These are phyloP conservation scores for Sturnus vulgaris DNA, from an alignment of 2,113 vertebrate species.

Conservation along the genomic window DNA sequence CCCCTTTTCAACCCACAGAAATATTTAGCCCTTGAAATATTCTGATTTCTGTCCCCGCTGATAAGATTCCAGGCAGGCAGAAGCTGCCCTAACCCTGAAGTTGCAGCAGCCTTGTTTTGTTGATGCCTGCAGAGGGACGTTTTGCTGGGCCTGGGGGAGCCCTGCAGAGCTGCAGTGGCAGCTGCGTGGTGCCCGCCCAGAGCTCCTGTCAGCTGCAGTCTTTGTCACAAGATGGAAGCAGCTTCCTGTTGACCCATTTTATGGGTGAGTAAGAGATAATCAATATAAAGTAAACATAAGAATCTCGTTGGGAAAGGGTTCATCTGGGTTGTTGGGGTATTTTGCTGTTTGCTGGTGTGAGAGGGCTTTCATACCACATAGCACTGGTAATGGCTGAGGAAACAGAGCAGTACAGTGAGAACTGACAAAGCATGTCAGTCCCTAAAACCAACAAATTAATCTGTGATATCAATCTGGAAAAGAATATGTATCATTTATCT, in stretches of 20 bases:
- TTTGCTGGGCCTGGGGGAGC: background rate
- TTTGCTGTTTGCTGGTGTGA: background rate
- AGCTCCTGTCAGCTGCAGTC: background rate
- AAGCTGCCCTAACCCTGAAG: conserved; percentile 1
- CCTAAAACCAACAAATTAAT: background rate
- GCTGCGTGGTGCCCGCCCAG: background rate
- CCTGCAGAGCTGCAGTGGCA: conserved; percentile 3
- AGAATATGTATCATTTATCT: background rate
- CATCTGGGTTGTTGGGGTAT: background rate
- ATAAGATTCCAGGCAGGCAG: conserved; percentile 17
- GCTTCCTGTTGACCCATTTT: conserved; percentile 28
- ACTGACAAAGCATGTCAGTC: background rate
- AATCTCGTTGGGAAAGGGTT: background rate
- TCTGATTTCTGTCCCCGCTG: background rate
- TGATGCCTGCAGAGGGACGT: conserved; percentile 20
- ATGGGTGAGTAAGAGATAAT: conserved; percentile 18
- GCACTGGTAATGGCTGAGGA: background rate
- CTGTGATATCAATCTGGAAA: background rate
- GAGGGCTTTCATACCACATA: fast-evolving
- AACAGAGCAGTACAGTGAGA: background rate
- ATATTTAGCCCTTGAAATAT: conserved; percentile 29
- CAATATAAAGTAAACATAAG: conserved; percentile 6
- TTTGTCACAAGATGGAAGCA: background rate
- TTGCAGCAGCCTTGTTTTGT: conserved; percentile 27
- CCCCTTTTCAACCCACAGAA: conserved; percentile 41